Percentiles rank a stretch among this genome's conserved stretches.
phyloP scores from a whole-genome alignment of 2,888 invertebrate species.

The Hipparchia sbordonii region DNA sequence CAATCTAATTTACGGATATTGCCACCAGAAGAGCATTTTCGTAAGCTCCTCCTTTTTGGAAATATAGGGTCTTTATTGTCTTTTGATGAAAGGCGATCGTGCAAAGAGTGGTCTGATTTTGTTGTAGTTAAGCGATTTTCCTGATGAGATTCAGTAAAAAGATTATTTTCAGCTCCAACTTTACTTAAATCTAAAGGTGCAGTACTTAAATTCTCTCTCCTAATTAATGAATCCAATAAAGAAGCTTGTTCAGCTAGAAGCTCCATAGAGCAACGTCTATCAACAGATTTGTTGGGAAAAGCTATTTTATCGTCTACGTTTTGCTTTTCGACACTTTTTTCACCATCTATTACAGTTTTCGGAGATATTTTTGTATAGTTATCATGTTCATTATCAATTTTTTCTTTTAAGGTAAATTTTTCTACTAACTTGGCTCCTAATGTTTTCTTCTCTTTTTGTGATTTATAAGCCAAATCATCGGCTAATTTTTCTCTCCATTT shows the following conservation, averaged over 20 bases:
- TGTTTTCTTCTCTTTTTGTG: constrained; percentile 84
- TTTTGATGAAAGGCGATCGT: constrained; percentile 58
- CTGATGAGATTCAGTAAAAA: constrained; percentile 39
- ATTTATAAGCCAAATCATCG: constrained; percentile 79
- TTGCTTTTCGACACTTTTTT: constrained; percentile 14
- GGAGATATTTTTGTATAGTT: constrained; percentile 43
- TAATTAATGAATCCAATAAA: constrained; percentile 78
- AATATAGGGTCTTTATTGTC: constrained; percentile 50
- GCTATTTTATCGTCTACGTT: constrained; percentile 23
- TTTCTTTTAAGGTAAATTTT: constrained; percentile 87
- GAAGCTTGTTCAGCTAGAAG: constrained; percentile 82
- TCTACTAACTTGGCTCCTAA: constrained; percentile 89
- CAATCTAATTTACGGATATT: constrained; percentile 72
- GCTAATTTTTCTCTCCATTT: constrained; percentile 86
- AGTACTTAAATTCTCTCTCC: constrained; percentile 78
- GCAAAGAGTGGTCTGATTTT: constrained; percentile 75
- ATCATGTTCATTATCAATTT: constrained; percentile 51
- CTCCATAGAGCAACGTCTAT: constrained; percentile 82
- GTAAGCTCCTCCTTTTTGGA: constrained; percentile 65
- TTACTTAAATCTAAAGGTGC: constrained; percentile 73
- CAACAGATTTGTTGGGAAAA: constrained; percentile 54
- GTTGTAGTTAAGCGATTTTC: constrained; percentile 65
- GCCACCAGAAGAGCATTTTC: constrained; percentile 73
- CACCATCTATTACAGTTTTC: constrained; percentile 15
- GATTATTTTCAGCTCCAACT: constrained; percentile 56